Evolutionary conservation across 2,888 invertebrate species (phyloP).

Genomic region (Lordiphosa andalusiaca): DNA sequence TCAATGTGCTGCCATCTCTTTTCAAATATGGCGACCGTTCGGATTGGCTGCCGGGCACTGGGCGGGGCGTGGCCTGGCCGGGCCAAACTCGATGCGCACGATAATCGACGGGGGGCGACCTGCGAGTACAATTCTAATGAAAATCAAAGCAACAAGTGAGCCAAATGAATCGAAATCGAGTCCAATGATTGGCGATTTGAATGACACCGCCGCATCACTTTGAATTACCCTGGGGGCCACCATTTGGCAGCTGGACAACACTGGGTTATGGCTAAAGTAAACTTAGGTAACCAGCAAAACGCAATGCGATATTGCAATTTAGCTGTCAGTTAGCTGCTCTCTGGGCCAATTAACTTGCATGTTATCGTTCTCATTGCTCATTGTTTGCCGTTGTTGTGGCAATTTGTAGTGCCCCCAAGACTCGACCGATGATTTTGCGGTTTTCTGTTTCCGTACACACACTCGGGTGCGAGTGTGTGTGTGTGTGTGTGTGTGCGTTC

Average conservation of each 20-base stretch:
- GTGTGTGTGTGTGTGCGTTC: constrained; percentile 23
- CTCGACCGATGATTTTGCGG: constrained; percentile 67
- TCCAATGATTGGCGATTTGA: constrained; percentile 37
- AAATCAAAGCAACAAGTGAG: constrained; percentile 60
- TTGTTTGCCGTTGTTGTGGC: constrained; percentile 45
- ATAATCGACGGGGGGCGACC: constrained; percentile 30
- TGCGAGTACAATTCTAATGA: constrained; percentile 5
- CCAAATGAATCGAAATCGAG: constrained; percentile 33
- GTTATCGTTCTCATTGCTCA: constrained; percentile 39
- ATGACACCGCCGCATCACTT: constrained; percentile 48
- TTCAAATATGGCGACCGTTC: constrained; percentile 65
- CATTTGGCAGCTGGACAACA: constrained; percentile 38
- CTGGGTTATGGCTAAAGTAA: constrained; percentile 36
- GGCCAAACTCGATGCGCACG: constrained; percentile 19
- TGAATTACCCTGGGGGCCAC: constrained; percentile 34
- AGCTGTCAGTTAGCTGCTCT: constrained; percentile 71
- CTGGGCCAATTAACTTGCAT: constrained; percentile 68
- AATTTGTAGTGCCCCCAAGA: constrained; percentile 63
- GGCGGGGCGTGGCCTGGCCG: constrained; percentile 32
- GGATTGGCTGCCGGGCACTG: constrained; percentile 45
- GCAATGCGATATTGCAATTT: constrained; percentile 74
- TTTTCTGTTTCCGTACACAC: constrained; percentile 43
- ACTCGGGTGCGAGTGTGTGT: not conserved
- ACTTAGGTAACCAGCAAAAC: constrained; percentile 54
- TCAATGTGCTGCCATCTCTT: constrained; percentile 43